Evolutionary conservation across 1,140 invertebrate genomes (phyloP), one percentile per base, ranked within the genome.

Genomic region (Aphis craccivora): DNA sequence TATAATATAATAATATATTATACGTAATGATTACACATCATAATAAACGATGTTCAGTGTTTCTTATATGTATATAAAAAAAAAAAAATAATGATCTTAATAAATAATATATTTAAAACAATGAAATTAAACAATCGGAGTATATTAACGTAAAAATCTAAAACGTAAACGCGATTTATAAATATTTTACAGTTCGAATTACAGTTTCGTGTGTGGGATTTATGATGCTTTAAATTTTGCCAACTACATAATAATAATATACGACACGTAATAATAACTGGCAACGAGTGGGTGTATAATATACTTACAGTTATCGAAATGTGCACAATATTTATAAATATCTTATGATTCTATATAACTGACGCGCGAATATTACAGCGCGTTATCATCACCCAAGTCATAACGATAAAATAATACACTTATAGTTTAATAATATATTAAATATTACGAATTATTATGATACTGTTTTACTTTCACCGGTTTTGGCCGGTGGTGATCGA

Each of bases 141-240:
- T n/a, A 67, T 30, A n/a, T n/a, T 76, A n/a, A 76, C 30, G 18
- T n/a, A 76, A 18, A 76, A 76, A 76, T 76, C 30, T n/a, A 76
- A 76, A 76, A 76, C 30, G 60, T 76, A 76, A 76, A 76, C 60
- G 30, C 30, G 18, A 76, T 76, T 76, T 76, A 76, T n/a, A 76
- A n/a, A n/a, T 18, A 76, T 76, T 76, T 76, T 76, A 76, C 60
- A 76, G 60, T 76, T 76, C 60, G n/a, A 76, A 76, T 76, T 76
- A n/a, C 30, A 20, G 14, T 76, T 76, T n/a, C 14, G 14, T 14
- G n/a, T 18, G 60, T 76, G 60, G 60, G 60, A 76, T 76, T 76
- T 76, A 18, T 20, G n/a, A 76, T 76, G 18, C n/a, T n/a, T n/a
- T 76, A n/a, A 76, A 76, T 76, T 76, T 76, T 14, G 30, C 60